Conservation (phyloP, 2,888 invertebrate species). For the Plebejus melissa region DNA sequence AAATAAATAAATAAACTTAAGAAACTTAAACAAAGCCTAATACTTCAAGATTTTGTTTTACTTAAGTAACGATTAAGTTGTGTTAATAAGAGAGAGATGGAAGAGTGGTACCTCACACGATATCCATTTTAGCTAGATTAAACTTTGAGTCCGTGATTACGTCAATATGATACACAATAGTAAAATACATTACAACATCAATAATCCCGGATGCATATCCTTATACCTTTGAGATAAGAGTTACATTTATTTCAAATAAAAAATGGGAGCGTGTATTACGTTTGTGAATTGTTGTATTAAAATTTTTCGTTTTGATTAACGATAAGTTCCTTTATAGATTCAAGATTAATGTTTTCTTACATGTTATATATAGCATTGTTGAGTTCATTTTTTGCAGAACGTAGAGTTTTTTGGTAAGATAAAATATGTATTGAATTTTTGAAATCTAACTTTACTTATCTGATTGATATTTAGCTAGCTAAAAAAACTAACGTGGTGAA, state of each 20-base stretch:
- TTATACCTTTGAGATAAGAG: conserved; percentile 49
- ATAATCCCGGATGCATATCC: conserved; percentile 41
- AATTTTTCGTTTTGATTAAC: conserved; percentile 59
- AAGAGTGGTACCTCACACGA: neutral
- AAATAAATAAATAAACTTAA: neutral
- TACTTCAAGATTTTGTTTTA: too few species aligned
- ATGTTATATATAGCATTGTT: conserved; percentile 51
- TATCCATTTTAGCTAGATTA: neutral
- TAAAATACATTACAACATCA: conserved; percentile 33
- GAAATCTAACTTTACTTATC: neutral
- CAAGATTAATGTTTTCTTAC: conserved; percentile 63
- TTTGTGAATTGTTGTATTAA: conserved; percentile 51
- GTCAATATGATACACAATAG: conserved; percentile 53
- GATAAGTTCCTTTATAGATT: conserved; percentile 64
- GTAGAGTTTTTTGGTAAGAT: neutral
- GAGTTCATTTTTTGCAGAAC: conserved; percentile 37
- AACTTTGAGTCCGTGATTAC: conserved; percentile 39
- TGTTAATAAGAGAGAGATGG: neutral
- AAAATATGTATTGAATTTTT: neutral
- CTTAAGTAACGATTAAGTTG: neutral
- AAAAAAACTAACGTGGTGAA: neutral
- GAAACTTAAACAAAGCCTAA: neutral
- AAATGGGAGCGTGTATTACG: conserved; percentile 10
- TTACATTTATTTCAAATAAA: conserved; percentile 31
- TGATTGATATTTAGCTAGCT: neutral